Conservation (phyloP, 2,113 vertebrate species). For the Aegotheles bennettii region DNA sequence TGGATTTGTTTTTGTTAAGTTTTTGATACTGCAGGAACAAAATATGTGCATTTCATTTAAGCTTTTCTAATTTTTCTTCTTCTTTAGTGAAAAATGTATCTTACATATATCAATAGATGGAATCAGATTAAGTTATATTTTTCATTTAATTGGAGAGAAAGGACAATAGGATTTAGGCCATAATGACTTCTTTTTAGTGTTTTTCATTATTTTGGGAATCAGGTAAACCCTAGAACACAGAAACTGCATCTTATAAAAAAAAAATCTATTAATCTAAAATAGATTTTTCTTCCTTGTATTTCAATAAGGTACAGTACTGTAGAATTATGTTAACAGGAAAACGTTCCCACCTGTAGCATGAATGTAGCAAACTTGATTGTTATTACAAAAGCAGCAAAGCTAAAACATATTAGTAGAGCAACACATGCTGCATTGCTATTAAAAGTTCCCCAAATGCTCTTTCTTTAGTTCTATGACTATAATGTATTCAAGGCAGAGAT, state of each 20-base stretch:
- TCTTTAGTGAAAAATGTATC: not conserved
- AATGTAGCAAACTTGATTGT: conserved; percentile 1
- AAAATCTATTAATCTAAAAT: conserved; percentile 13
- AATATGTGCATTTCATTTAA: not conserved
- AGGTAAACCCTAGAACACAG: not conserved
- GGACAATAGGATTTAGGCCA: not conserved
- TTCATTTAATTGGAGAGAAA: not conserved
- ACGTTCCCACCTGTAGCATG: conserved; percentile 41
- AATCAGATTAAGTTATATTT: not conserved
- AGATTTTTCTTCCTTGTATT: conserved; percentile 27
- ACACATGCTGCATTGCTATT: conserved; percentile 3
- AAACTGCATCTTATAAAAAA: not conserved
- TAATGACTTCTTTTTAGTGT: not conserved
- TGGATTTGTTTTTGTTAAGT: not conserved
- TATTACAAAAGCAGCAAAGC: conserved; percentile 35
- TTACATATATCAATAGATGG: not conserved
- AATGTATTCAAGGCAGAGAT: conserved; percentile 36
- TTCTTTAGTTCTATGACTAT: conserved; percentile 11
- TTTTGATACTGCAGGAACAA: not conserved
- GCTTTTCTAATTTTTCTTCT: not conserved
- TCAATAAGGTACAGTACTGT: not conserved
- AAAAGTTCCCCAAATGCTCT: conserved; percentile 36
- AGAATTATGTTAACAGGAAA: conserved; percentile 49
- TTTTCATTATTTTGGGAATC: not conserved
- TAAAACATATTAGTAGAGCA: conserved; percentile 26